Percentiles rank a stretch among this genome's conserved stretches.
Conservation (phyloP, 2,797 vertebrate genomes). For the Petrocephalus sullivani region DNA sequence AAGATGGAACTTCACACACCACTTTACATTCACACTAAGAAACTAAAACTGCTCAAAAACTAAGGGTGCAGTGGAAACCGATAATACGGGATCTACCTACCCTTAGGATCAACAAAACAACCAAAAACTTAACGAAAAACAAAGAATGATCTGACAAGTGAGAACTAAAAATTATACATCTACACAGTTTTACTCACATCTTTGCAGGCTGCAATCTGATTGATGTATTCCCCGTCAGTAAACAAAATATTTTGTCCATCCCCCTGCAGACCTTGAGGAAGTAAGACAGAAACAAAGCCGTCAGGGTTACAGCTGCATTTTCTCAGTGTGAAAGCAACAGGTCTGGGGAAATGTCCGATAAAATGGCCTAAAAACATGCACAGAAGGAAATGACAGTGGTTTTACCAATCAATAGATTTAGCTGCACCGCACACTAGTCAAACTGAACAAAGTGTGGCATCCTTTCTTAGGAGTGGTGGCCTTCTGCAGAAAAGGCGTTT, state of each 20-base stretch:
- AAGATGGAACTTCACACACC: neutral
- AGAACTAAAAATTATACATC: neutral
- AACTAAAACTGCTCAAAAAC: neutral
- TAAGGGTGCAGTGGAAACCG: neutral
- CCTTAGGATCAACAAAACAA: neutral
- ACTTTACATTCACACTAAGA: neutral
- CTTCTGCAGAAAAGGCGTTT: neutral
- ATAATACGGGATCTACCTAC: neutral
- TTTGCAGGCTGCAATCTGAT: slow-evolving; percentile 98
- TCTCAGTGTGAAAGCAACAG: neutral
- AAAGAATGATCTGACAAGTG: neutral
- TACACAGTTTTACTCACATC: slow-evolving; percentile 70
- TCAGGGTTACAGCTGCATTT: neutral
- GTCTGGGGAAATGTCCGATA: neutral
- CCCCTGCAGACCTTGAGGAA: slow-evolving; percentile 76
- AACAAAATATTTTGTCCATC: slow-evolving; percentile 97
- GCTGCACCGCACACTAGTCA: neutral
- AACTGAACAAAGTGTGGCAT: neutral
- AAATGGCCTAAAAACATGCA: too few relatives aligned
- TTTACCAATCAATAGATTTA: neutral
- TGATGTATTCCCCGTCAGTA: slow-evolving; percentile 95
- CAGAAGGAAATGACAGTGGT: neutral
- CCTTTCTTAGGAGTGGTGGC: neutral
- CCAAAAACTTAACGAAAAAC: too few relatives aligned
- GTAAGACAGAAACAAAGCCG: slow-evolving; percentile 12